A percentile compares a stretch with the other conserved stretches of the same genome.
phyloP scores from a whole-genome alignment of 2,113 vertebrate genomes.

The Microtus oregoni region DNA sequence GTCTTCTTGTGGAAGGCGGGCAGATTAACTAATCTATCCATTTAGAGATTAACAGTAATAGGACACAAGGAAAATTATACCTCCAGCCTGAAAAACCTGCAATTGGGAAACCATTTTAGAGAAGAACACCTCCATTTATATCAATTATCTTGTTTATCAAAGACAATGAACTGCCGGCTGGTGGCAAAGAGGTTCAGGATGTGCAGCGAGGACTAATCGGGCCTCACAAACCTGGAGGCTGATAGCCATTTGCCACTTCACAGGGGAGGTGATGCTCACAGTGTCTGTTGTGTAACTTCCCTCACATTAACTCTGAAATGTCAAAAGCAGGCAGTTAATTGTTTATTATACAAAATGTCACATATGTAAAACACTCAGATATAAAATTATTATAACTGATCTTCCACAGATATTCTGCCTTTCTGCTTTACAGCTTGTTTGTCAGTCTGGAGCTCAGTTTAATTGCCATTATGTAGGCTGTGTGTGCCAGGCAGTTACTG shows the following conservation, averaged over 20 bases:
- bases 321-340: conserved; percentile 75
- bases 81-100: conserved; percentile 65
- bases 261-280: conserved; percentile 14
- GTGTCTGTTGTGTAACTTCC: conserved; percentile 58
- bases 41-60: conserved; percentile 73
- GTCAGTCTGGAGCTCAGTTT: conserved; percentile 73
- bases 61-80: conserved; percentile 80
- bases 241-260: conserved; percentile 33
- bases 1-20: conserved; percentile 47
- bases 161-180: conserved; percentile 75
- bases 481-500: background rate
- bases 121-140: conserved; percentile 79
- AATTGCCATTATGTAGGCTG: conserved; percentile 63
- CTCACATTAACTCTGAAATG: conserved; percentile 74
- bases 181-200: conserved; percentile 70
- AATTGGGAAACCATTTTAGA: conserved; percentile 71
- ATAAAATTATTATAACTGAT: conserved; percentile 80
- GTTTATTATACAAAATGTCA: conserved; percentile 78
- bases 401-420: conserved; percentile 67
- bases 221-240: conserved; percentile 51
- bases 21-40: conserved; percentile 67
- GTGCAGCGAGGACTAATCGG: conserved; percentile 71
- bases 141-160: conserved; percentile 82
- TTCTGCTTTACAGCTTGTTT: conserved; percentile 83
- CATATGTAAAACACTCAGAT: conserved; percentile 66